A percentile compares a stretch with the other conserved stretches of the same genome.
Evolutionary conservation across 2,888 invertebrate genomes (phyloP).

Genomic region (Teinopalpus imperialis): DNA sequence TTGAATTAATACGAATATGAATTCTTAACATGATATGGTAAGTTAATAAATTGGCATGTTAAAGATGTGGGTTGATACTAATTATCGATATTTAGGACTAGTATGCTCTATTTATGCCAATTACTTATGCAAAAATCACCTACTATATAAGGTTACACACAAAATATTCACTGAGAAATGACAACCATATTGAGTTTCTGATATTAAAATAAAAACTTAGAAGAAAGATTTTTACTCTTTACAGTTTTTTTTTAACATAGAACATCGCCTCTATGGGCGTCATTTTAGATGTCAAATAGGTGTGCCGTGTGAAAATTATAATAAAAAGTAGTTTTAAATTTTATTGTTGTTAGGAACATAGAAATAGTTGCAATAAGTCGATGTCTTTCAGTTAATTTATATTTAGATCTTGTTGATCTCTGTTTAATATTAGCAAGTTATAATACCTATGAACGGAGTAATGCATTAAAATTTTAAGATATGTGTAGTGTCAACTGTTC

Average conservation of each 20-base stretch:
- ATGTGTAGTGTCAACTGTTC: not conserved
- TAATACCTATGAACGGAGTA: not conserved
- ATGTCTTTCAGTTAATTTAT: constrained; percentile 28
- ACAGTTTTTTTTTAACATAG: no score
- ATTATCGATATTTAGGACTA: no score
- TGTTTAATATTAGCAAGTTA: constrained; percentile 11
- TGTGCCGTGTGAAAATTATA: not conserved
- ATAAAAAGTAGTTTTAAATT: not conserved
- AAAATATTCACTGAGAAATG: no score
- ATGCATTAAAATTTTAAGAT: not conserved
- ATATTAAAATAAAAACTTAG: not conserved
- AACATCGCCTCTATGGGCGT: no score
- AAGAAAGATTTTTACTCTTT: no score
- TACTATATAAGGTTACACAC: no score
- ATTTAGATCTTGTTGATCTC: constrained; percentile 21
- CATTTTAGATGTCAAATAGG: not conserved
- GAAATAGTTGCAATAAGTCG: constrained; percentile 13
- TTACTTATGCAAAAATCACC: not conserved
- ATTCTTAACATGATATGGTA: no score
- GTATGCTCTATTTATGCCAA: no score
- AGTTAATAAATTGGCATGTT: no score
- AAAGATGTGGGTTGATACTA: no score
- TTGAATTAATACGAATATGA: no score
- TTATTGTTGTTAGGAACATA: constrained; percentile 6
- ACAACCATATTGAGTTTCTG: not conserved